These are phyloP conservation scores for Rhynchomys soricoides DNA, from an alignment of 2,113 vertebrate species.

Conservation along the genomic window DNA sequence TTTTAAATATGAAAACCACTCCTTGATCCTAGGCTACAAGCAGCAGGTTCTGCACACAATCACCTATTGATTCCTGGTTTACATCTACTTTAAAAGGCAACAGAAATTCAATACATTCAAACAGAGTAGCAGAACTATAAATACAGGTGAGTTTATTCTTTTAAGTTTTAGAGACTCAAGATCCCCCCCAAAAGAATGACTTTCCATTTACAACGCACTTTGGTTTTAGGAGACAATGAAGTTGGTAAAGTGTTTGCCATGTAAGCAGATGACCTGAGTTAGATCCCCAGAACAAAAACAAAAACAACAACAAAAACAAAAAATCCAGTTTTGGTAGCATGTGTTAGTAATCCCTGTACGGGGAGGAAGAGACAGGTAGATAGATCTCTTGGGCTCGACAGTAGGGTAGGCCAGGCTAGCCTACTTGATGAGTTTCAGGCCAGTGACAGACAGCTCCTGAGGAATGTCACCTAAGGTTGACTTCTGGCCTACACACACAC, in stretches of 20 bases:
- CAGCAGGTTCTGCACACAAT: not conserved
- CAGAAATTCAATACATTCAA: not conserved
- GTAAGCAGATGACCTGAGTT: not conserved
- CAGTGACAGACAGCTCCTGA: not conserved
- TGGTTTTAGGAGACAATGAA: not conserved
- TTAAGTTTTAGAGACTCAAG: constrained; percentile 14
- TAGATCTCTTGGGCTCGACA: not conserved
- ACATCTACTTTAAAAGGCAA: constrained; percentile 20
- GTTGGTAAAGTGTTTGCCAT: not conserved
- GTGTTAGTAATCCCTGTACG: not conserved
- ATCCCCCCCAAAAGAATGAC: not conserved
- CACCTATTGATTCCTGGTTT: constrained; percentile 1
- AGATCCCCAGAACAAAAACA: not conserved
- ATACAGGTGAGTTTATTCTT: constrained; percentile 14
- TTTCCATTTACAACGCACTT: constrained; percentile 39
- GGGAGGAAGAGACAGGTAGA: not conserved
- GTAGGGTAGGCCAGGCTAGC: too few species aligned
- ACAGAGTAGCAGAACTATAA: constrained; percentile 23
- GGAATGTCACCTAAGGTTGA: not conserved
- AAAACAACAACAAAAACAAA: too few species aligned
- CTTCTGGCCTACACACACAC: not conserved
- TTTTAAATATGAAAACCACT: not conserved
- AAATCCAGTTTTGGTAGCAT: not conserved
- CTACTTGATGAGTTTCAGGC: not conserved
- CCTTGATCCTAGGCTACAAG: not conserved